Conservation (phyloP, 2,888 invertebrate species). For the Lasioglossum oenotherae region DNA sequence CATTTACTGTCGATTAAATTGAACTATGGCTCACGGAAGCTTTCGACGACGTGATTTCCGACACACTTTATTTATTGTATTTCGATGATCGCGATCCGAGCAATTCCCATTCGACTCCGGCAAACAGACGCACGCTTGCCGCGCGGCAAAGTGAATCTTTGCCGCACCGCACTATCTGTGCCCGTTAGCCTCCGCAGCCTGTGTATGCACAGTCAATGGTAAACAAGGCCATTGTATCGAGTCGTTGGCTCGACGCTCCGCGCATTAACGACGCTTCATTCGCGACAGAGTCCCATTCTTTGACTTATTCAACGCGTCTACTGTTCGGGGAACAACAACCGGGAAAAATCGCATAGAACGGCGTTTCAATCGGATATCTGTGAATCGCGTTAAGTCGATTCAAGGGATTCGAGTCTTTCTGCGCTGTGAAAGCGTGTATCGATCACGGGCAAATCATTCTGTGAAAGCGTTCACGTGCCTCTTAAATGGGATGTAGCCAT, state of each 20-base stretch:
- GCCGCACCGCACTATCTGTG: not conserved
- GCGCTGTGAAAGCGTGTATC: not conserved
- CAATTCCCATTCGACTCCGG: not conserved
- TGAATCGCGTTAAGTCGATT: not conserved
- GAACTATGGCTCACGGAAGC: not conserved
- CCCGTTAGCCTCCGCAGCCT: not conserved
- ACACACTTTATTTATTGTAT: not conserved
- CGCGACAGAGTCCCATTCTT: conserved; percentile 9
- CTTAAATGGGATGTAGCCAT: not conserved
- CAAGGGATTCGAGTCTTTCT: not conserved
- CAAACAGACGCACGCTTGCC: not conserved
- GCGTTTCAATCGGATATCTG: not conserved
- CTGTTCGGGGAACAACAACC: not conserved
- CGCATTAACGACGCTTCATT: conserved; percentile 14
- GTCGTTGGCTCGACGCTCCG: not conserved
- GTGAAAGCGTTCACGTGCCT: not conserved
- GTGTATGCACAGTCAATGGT: conserved; percentile 22
- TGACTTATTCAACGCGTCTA: conserved; percentile 9
- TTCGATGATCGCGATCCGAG: not conserved
- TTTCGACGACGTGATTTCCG: not conserved
- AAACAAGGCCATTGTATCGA: conserved; percentile 2
- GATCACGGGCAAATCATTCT: not conserved
- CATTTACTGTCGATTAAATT: too few species aligned
- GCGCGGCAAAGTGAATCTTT: not conserved
- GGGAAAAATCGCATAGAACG: not conserved